Evolutionary conservation across 2,113 vertebrate species (phyloP), one percentile per base, ranked within the genome.

Genomic region (Trogon surrucura): DNA sequence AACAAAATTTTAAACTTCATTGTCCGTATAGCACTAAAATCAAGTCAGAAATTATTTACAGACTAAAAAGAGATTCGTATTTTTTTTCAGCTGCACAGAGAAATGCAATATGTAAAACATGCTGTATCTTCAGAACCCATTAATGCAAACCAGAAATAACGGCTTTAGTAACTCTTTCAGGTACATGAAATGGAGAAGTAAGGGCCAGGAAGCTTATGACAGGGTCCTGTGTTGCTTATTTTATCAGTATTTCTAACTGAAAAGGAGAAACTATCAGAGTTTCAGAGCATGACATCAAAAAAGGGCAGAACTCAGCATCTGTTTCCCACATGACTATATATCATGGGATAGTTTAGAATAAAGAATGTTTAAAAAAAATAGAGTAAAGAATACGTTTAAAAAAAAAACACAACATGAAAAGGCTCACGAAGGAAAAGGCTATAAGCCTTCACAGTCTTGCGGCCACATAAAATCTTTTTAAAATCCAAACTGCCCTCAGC

Each of bases 221-320:
- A 48, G 20, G 8, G 44, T 54, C 64, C 25, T 50, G 15, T 21
- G 6, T 29, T 67, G 3, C 4, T 51, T 89, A 73, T 26, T 80
- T 85, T 85, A 38, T 86, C 36, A 54, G 11, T 41, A 47, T 73
- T 90, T 70, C 54, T 69, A 34, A 62, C 36, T 54, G 47, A 73
- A 92, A 80, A 83, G 22, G 32, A 78, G 34, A 73, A 82, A 51
- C 6, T 10, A 88, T 47, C 2, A 1, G 54, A 90, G 20, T 54
- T 93, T 77, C 72, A 84, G 51, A 86, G 51, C 21, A 83, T 30
- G 41, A 57, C 27, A 62, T 84, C 71, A 54, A 22, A 71, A 91
- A 70, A 53, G 25, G n/a, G 26, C 27, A 70, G 67, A 93, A 96
- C 83, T 80, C 85, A 80, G 44, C 75, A 88, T 93, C 65, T 87